Evolutionary conservation across 1,140 invertebrate species (phyloP).

Genomic region (Formica selysi): DNA sequence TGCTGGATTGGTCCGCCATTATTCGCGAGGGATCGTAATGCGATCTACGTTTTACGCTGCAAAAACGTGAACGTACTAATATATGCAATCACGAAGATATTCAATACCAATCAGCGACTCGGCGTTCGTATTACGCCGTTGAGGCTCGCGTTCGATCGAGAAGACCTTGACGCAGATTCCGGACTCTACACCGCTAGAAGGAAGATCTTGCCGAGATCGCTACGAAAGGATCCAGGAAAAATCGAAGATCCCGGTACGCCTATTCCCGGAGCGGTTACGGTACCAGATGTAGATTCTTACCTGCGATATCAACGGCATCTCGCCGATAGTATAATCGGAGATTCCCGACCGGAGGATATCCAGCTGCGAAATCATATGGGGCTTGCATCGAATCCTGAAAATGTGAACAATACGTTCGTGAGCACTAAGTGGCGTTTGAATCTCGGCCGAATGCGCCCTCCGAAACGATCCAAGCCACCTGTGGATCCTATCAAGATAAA

Average conservation of each 20-base stretch:
- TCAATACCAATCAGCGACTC: slow-evolving; percentile 81
- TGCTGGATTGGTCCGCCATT: slow-evolving; percentile 82
- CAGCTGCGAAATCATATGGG: neutral
- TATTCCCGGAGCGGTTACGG: slow-evolving; percentile 67
- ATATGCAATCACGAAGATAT: slow-evolving; percentile 80
- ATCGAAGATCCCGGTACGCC: slow-evolving; percentile 18
- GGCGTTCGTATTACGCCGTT: slow-evolving; percentile 80
- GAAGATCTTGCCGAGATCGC: slow-evolving; percentile 67
- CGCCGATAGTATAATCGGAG: slow-evolving; percentile 38
- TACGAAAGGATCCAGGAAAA: slow-evolving; percentile 69
- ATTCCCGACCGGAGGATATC: slow-evolving; percentile 27
- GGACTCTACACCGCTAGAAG: neutral
- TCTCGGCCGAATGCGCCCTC: slow-evolving; percentile 61
- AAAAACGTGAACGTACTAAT: slow-evolving; percentile 76
- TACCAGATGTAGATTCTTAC: slow-evolving; percentile 73
- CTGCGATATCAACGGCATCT: slow-evolving; percentile 74
- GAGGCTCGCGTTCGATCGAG: slow-evolving; percentile 71
- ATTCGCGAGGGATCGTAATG: slow-evolving; percentile 78
- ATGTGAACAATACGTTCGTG: slow-evolving; percentile 61
- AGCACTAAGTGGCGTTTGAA: slow-evolving; percentile 79
- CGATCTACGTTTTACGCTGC: slow-evolving; percentile 82
- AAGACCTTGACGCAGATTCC: slow-evolving; percentile 24
- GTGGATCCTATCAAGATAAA: slow-evolving; percentile 50
- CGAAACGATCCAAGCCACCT: slow-evolving; percentile 42
- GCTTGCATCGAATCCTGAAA: slow-evolving; percentile 62